Percentiles rank a stretch among this genome's conserved stretches.
phyloP scores from a whole-genome alignment of 2,113 vertebrate species.

The Ursus arctos region DNA sequence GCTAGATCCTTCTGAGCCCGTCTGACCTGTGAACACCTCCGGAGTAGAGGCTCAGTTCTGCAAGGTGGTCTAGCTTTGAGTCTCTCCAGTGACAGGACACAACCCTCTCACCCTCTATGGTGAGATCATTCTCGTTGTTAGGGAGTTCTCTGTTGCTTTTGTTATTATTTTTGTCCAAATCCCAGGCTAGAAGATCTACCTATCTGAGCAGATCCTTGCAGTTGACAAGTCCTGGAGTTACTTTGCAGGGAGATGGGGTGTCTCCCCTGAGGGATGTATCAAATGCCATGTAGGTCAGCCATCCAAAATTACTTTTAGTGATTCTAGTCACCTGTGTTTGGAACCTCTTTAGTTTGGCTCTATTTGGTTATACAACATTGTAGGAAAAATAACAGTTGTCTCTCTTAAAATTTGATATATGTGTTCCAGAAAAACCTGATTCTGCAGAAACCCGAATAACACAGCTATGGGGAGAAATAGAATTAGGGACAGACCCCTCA shows the following conservation, averaged over 20 bases:
- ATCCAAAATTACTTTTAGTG: background rate
- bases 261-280: background rate
- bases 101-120: background rate
- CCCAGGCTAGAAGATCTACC: background rate
- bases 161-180: background rate
- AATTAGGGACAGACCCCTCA: background rate
- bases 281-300: background rate
- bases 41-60: background rate
- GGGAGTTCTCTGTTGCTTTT: background rate
- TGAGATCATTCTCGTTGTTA: background rate
- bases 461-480: background rate
- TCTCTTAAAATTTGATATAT: background rate
- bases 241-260: background rate
- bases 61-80: background rate
- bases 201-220: background rate
- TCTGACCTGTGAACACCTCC: fast-evolving
- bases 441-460: background rate
- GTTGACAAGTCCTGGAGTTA: background rate
- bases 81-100: background rate
- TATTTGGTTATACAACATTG: background rate
- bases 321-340: background rate
- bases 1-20: fast-evolving
- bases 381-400: background rate
- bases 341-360: background rate
- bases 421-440: background rate